A percentile compares a stretch with the other conserved stretches of the same genome.
Evolutionary conservation across 2,888 invertebrate species (phyloP).

Genomic region (Halictus quadricinctus): DNA sequence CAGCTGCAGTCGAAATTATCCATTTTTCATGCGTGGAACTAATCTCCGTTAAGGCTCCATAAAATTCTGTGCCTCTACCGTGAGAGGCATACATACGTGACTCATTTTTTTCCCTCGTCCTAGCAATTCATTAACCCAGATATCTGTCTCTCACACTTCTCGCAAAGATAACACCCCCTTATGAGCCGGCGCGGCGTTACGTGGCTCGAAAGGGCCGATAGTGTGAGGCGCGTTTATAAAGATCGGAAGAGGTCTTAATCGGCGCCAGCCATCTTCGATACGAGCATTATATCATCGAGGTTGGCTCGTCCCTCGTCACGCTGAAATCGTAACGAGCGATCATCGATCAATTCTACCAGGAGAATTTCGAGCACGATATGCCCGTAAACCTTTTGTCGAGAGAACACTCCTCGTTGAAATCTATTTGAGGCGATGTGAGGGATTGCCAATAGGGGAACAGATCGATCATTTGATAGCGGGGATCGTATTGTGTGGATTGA

Average conservation of each 20-base stretch:
- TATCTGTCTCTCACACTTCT: slow-evolving; percentile 54
- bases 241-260: slow-evolving; percentile 45
- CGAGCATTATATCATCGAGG: slow-evolving; percentile 35
- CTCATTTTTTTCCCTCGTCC: slow-evolving; percentile 49
- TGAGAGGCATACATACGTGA: slow-evolving; percentile 31
- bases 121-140: slow-evolving; percentile 67
- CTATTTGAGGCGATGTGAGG: slow-evolving; percentile 17
- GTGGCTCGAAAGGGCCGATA: slow-evolving; percentile 18
- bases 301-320: slow-evolving; percentile 29
- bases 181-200: neutral
- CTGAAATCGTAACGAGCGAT: slow-evolving; percentile 31
- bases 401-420: slow-evolving; percentile 28
- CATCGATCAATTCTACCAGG: slow-evolving; percentile 35
- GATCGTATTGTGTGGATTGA: slow-evolving; percentile 13
- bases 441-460: slow-evolving; percentile 11
- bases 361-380: slow-evolving; percentile 34
- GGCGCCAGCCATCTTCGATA: slow-evolving; percentile 22
- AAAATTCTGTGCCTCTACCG: neutral
- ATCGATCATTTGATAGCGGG: slow-evolving; percentile 17
- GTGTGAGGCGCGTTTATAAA: slow-evolving; percentile 28
- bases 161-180: slow-evolving; percentile 23
- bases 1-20: slow-evolving; percentile 1
- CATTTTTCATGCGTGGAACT: neutral
- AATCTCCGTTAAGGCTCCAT: slow-evolving; percentile 5
- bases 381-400: slow-evolving; percentile 22